Evolutionary conservation across 2,888 invertebrate species (phyloP), one percentile per base, ranked within the genome.

Genomic region (Chaitophorus viminalis): DNA sequence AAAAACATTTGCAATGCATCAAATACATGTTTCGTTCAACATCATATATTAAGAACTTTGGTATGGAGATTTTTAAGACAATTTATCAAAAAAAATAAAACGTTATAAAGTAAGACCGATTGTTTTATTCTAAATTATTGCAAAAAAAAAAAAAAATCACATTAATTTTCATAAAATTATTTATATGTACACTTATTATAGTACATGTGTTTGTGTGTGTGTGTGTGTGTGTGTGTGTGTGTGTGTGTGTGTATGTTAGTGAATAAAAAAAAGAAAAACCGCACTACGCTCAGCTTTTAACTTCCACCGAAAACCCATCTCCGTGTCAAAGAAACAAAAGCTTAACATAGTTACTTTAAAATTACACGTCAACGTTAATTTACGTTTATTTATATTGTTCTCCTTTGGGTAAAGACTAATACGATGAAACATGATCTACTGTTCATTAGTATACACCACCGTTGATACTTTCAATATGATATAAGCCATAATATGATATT

Each of bases 121-220:
- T 65, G 65, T 84, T 84, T 76, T 65, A 9, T 68, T 65, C 8
- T 17, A 60, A 60, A 65, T 65, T 65, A 46, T 75, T 39, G 29
- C 36, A 6, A 68, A 75, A 74, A 54, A 65, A 9, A 65, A 9
- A 60, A 65, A 82, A 84, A 75, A 76, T 75, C 83, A 76, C 83
- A 84, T 84, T 84, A 60, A 84, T 84, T 84, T 84, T 75, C 54
- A 84, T 84, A 84, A 75, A 76, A 84, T 31, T 31, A 46, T 75
- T 65, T 75, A 31, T 65, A 29, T 9, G 29, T 46, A 31, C 46
- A 36, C 39, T 81, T 70, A 68, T 29, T 5, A 39, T 81, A 81
- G 36, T 39, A 3, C 46, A 81, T 70, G 6, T 54, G 21, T 54
- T 17, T 11, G 25, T 60, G 25, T 25, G 25, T 3, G 25, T 60